These are phyloP conservation scores for Leucoraja ocellata DNA, from an alignment of 2,797 vertebrate genomes.

Conservation along the genomic window DNA sequence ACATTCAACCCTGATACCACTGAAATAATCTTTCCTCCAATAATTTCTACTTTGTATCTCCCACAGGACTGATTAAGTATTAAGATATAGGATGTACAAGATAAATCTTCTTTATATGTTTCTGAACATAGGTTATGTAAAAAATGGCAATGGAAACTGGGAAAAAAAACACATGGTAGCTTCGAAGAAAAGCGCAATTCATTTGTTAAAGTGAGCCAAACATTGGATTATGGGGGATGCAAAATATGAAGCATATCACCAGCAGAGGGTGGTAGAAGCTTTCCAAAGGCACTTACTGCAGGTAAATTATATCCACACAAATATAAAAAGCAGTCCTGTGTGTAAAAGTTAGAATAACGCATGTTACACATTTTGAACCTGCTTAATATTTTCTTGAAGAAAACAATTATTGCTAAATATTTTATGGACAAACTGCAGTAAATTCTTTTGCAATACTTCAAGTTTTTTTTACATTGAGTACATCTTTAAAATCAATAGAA, in stretches of 20 bases:
- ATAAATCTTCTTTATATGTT: not conserved
- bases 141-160: not conserved
- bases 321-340: not conserved
- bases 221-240: not conserved
- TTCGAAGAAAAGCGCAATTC: not conserved
- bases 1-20: not conserved
- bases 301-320: too few relatives aligned
- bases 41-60: not conserved
- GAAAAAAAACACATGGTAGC: not conserved
- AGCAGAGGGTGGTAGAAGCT: constrained; percentile 26
- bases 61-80: not conserved
- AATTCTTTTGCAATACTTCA: not conserved
- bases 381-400: not conserved
- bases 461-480: not conserved
- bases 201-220: not conserved
- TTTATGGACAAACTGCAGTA: not conserved
- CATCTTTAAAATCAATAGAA: not conserved
- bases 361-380: not conserved
- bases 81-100: not conserved
- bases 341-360: not conserved
- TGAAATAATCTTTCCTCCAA: not conserved
- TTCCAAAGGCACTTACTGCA: not conserved
- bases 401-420: not conserved
- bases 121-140: not conserved
- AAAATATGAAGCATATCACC: not conserved